Percentiles rank a stretch among this genome's conserved stretches.
phyloP scores from a whole-genome alignment of 2,888 invertebrate genomes.

The Laspeyria flexula region DNA sequence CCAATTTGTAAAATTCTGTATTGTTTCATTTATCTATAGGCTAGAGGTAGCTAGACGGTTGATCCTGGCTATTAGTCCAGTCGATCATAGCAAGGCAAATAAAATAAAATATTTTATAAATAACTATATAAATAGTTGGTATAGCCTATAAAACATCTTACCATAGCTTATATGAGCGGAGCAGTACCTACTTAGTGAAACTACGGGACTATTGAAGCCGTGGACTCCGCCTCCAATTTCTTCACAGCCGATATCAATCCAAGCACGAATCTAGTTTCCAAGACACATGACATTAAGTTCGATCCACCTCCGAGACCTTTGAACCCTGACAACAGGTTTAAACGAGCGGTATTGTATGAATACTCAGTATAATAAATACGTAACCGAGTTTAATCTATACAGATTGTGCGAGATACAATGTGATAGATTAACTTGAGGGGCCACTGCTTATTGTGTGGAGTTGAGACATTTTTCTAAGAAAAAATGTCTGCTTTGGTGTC shows the following conservation, averaged over 20 bases:
- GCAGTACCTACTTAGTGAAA: no score
- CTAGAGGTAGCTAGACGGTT: no score
- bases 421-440: constrained; percentile 47
- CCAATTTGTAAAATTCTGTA: no score
- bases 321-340: constrained; percentile 35
- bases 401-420: constrained; percentile 60
- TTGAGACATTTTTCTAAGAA: constrained; percentile 4
- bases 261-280: constrained; percentile 15
- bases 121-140: no score
- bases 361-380: constrained; percentile 47
- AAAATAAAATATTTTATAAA: no score
- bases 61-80: no score
- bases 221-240: background rate
- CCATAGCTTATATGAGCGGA: no score
- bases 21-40: no score
- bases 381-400: constrained; percentile 57
- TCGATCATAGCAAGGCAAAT: no score
- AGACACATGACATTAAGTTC: constrained; percentile 16
- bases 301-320: constrained; percentile 22
- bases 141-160: no score
- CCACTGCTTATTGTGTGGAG: constrained; percentile 15
- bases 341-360: constrained; percentile 43
- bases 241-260: background rate
- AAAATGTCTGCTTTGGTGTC: no score
- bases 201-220: no score